phyloP scores from a whole-genome alignment of 2,888 invertebrate species.

The Drosophila neutralis region DNA sequence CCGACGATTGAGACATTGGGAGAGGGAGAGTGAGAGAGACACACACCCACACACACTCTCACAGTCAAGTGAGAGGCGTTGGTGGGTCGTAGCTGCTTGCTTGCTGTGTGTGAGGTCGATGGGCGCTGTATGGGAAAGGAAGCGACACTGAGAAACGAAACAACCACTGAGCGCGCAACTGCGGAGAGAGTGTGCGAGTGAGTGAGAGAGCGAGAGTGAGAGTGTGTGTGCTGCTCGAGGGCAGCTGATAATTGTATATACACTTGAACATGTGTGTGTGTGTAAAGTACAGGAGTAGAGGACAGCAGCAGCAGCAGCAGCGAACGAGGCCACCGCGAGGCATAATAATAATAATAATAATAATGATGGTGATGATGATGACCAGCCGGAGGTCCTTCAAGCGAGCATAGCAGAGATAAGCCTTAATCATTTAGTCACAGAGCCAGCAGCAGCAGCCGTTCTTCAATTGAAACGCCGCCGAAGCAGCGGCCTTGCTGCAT shows the following conservation, averaged over 20 bases:
- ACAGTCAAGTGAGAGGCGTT: conserved; percentile 44
- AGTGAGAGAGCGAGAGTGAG: conserved; percentile 21
- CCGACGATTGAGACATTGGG: background rate
- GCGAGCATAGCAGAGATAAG: conserved; percentile 63
- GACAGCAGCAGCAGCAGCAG: conserved; percentile 13
- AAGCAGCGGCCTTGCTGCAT: conserved; percentile 43
- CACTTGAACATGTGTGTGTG: conserved; percentile 29
- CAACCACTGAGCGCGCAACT: conserved; percentile 65
- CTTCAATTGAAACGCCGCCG: conserved; percentile 57
- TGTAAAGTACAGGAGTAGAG: conserved; percentile 9
- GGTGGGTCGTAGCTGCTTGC: conserved; percentile 23
- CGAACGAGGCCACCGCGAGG: conserved; percentile 54
- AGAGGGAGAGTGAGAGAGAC: conserved; percentile 26
- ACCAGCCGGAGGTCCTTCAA: conserved; percentile 66
- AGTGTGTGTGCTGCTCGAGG: conserved; percentile 18
- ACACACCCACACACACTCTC: conserved; percentile 58
- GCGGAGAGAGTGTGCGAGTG: conserved; percentile 50
- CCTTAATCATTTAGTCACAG: conserved; percentile 76
- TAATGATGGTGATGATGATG: conserved; percentile 43
- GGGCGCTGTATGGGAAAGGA: conserved; percentile 64
- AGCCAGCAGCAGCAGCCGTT: conserved; percentile 28
- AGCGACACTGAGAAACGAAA: conserved; percentile 64
- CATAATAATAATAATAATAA: conserved; percentile 18
- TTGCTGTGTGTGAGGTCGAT: conserved; percentile 69
- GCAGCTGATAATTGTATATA: conserved; percentile 74